Base-by-base conservation (phyloP, 2,113 vertebrate species). In the Trogon surrucura region DNA sequence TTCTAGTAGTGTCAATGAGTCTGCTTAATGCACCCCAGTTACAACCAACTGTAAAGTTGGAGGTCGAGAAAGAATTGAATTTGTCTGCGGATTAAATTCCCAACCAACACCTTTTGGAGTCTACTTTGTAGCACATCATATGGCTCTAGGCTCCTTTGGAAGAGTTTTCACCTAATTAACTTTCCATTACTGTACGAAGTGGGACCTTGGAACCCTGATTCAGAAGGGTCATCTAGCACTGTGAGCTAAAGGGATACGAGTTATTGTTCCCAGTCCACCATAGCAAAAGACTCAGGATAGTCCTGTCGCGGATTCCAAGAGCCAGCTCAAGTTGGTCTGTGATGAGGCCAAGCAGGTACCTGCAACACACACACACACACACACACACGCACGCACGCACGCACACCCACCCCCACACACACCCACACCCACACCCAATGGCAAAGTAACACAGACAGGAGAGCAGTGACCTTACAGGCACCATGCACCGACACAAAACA, bases 81-180 rank as follows among this genome's bases (percentile, higher is more conserved):
- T 36, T 80, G 12, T 32, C 91, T 93, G n/a, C 64, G 70, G 34
- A 61, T 29, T 3, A 38, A 89, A 65, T 51, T 83, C 17, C 54
- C 13, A 60, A 30, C 3, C 4, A 54, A 16, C 14, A 56, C 15
- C 4, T 73, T 61, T 85, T 51, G 6, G 5, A 5, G 10, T 34
- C 23, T 72, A 10, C 19, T 64, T 26, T 3, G 1, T 34, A 70
- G 29, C 0, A 0, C 0, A 4, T n/a, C 22, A 34, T 44, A 48
- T 2, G 19, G 4, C 9, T 69, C 25, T 65, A 74, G 47, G 4
- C 6, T 50, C 19, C 44, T 88, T 60, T 41, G 10, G 11, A 82
- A 70, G 17, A 79, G 10, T 30, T 74, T 75, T 91, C 4, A 50
- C 9, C 9, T n/a, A 26, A 32, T 29, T 74, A 45, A 25, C 32